Base-by-base conservation (phyloP, 2,797 vertebrate genomes). In the Decapterus maruadsi region DNA sequence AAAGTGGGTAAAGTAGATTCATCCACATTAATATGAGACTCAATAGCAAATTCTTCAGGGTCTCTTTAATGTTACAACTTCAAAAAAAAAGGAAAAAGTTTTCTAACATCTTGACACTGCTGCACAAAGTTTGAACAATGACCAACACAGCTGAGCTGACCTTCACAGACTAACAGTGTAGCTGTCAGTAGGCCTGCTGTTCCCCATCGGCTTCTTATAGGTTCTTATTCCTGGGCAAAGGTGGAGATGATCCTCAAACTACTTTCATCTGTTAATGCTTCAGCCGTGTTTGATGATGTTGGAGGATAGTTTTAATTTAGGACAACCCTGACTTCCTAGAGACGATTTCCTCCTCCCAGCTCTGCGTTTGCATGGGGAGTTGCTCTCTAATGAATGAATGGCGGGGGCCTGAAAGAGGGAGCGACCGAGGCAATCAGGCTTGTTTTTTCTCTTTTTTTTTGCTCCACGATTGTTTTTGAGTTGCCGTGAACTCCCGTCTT, bases 401-500 rank as follows among this genome's bases (percentile, higher is more conserved):
- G 79, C 79, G 68, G 87, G 69, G 89, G 90, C 83, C 87, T 43
- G 69, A 51, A 43, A 79, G 77, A 79, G 82, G 75, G 78, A 69
- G 53, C 13, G 40, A 75, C 64, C 17, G 8, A 57, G 65, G 59
- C 75, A 60, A 81, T 78, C 72, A 31, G 50, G 66, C 72, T 72
- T 78, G 85, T 84, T 87, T 85, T 34, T 34, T 34, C n/a, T n/a
- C n/a, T n/a, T n/a, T 1, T 26, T 26, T 26, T 34, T 68, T 63
- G 56, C 76, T 69, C 55, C 22, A 14, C 2, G 2, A 59, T 80
- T 84, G 81, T 84, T 82, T 71, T 71, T 48, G 12, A 80, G 64
- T 56, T 54, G 62, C 67, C 46, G 31, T 57, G 40, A 85, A 82
- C 63, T 63, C 71, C 51, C 26, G 45, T 55, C 45, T 57, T 56